phyloP scores from a whole-genome alignment of 2,888 invertebrate genomes.

The Meloe dianella region DNA sequence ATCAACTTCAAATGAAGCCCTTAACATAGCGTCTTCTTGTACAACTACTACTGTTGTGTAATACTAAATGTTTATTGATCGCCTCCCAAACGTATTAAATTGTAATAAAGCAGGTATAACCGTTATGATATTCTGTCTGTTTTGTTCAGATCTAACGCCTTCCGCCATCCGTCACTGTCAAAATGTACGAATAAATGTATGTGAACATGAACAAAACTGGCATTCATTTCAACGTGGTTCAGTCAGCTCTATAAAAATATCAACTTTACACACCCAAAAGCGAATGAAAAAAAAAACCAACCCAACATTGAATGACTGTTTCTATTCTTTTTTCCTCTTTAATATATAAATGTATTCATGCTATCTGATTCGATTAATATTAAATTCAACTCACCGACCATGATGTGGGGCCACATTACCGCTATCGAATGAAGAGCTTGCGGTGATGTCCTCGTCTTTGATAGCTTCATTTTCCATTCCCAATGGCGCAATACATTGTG shows the following conservation, averaged over 20 bases:
- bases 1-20: background rate
- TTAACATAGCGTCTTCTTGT: too few species aligned
- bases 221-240: constrained; percentile 20
- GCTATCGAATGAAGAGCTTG: constrained; percentile 85
- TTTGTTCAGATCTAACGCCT: constrained; percentile 44
- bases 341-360: constrained; percentile 38
- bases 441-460: constrained; percentile 79
- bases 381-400: constrained; percentile 71
- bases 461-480: constrained; percentile 88
- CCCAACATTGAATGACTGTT: constrained; percentile 10
- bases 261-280: constrained; percentile 32
- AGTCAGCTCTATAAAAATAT: constrained; percentile 50
- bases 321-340: background rate
- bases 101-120: background rate
- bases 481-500: constrained; percentile 80
- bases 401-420: constrained; percentile 86
- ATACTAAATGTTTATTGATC: background rate
- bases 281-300: background rate
- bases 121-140: constrained; percentile 45
- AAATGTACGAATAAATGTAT: constrained; percentile 29
- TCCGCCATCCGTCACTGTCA: constrained; percentile 52
- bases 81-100: constrained; percentile 1
- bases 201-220: constrained; percentile 31
- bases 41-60: background rate
- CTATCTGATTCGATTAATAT: constrained; percentile 50